Evolutionary conservation across 2,888 invertebrate genomes (phyloP).

Genomic region (Thereva unica): DNA sequence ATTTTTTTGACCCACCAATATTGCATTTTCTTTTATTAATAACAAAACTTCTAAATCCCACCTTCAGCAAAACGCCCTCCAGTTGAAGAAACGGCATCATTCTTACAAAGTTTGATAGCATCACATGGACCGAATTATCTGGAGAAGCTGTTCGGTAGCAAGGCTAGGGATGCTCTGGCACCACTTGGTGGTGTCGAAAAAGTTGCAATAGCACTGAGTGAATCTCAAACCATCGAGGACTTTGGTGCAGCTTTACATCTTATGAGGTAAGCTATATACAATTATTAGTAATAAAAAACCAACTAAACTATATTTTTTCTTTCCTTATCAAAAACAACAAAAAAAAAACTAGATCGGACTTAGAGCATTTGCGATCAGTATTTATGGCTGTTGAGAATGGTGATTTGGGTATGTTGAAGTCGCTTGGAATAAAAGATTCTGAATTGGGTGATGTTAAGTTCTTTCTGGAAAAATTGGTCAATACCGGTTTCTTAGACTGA

Average conservation of each 20-base stretch:
- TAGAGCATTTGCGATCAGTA: slow-evolving; percentile 90
- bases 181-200: slow-evolving; percentile 93
- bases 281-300: too few relatives aligned
- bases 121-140: slow-evolving; percentile 96
- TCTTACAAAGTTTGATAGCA: slow-evolving; percentile 88
- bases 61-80: slow-evolving; percentile 90
- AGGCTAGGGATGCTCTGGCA: slow-evolving; percentile 87
- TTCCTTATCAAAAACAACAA: background rate
- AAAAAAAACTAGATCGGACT: slow-evolving; percentile 71
- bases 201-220: slow-evolving; percentile 91
- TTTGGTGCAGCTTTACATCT: slow-evolving; percentile 64
- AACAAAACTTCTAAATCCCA: slow-evolving; percentile 38
- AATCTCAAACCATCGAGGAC: slow-evolving; percentile 94
- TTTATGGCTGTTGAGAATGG: slow-evolving; percentile 96
- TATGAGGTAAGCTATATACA: slow-evolving; percentile 54
- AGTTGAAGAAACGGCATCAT: slow-evolving; percentile 94
- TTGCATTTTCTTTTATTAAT: background rate
- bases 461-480: slow-evolving; percentile 93
- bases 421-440: slow-evolving; percentile 92
- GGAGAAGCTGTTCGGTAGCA: slow-evolving; percentile 93
- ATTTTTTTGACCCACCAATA: background rate
- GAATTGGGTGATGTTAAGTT: slow-evolving; percentile 94
- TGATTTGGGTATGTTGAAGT: slow-evolving; percentile 90
- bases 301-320: too few relatives aligned
- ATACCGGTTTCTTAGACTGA: slow-evolving; percentile 95